Base-by-base conservation (phyloP, 2,113 vertebrate genomes). In the Mobula hypostoma region DNA sequence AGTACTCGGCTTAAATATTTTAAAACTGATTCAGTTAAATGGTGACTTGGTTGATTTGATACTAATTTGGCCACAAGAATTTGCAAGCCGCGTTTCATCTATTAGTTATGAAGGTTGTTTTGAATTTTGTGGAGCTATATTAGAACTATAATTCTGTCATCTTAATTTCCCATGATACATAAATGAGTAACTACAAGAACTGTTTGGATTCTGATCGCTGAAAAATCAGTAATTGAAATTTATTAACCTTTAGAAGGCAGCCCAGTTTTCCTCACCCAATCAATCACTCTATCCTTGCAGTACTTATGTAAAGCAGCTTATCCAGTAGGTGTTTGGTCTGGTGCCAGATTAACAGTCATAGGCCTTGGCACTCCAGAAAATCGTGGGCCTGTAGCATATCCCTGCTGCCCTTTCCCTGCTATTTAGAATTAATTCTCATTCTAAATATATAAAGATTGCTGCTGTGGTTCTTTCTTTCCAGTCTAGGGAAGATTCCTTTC, bases 321-420 rank as follows among this genome's bases (percentile, higher is more conserved):
- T 94, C 94, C 94, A 95, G 95, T 96, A 96, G 96, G 95, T 96
- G 96, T 96, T 95, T 95, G 95, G 94, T 94, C 94, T 29, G 56
- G 17, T 94, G 94, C 95, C 95, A 95, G 48, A 94, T 94, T 48
- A 48, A 48, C 48, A 48, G 48, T 48, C 48, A 48, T 48, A 48
- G 48, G 48, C 48, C 1, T 66, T 66, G 63, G 63, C 63, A 14
- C 63, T 66, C 8, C 2, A 1, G 7, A 11, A 14, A 66, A 66
- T 66, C 14, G 7, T 66, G 63, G 63, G 63, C 63, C 14, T 66
- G 63, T 66, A 66, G 63, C 63, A 8, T 11, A 11, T 66, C 63
- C 48, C 7, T 11, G 63, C 63, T 66, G 63, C 14, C 83, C 12
- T 61, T 7, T 14, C 56, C 8, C 27, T 56, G 56, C 24, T 61